Evolutionary conservation across 2,113 vertebrate genomes (phyloP), one percentile per base, ranked within the genome.

Genomic region (Petaurus breviceps): DNA sequence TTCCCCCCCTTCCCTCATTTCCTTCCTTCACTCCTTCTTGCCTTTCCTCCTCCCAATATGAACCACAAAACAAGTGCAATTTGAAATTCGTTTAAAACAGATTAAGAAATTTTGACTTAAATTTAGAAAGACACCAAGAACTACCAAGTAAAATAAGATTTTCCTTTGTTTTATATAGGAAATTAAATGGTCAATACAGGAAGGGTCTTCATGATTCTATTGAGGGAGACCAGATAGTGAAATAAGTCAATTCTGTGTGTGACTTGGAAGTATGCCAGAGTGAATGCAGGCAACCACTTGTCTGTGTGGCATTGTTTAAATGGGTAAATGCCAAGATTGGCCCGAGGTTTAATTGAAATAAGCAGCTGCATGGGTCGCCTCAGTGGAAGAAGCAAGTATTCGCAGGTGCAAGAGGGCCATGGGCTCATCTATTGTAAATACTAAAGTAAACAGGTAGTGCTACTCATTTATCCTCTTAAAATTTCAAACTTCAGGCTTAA

Each of bases 261-360:
- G 94, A 95, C 94, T 96, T 98, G 97, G 97, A 98, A 97, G 94
- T 1, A 23, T 51, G 97, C 97, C 98, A 98, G 96, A 14, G 68
- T 26, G 92, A 95, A 84, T 92, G 96, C 90, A 91, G 97, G 90
- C 97, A 97, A 95, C 0, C 2, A 10, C 95, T 14, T 22, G 93
- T 92, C 68, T 92, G 89, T 9, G 0, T 92, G 90, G 95, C 10
- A 11, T 94, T 92, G 96, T 95, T 97, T 96, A 96, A 77, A 92
- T 90, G 94, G 93, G 96, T 94, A 96, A 97, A 97, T 93, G 94
- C 97, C 96, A 97, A 97, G 97, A 51, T 90, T 93, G 93, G 98
- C 98, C 97, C 97, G 94, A 96, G 98, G 98, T 97, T 95, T 98
- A 97, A 94, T 68, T 97, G 98, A 97, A 98, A 98, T 96, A 97